Evolutionary conservation across 2,888 invertebrate species (phyloP).

Genomic region (Caenorhabditis sp.): DNA sequence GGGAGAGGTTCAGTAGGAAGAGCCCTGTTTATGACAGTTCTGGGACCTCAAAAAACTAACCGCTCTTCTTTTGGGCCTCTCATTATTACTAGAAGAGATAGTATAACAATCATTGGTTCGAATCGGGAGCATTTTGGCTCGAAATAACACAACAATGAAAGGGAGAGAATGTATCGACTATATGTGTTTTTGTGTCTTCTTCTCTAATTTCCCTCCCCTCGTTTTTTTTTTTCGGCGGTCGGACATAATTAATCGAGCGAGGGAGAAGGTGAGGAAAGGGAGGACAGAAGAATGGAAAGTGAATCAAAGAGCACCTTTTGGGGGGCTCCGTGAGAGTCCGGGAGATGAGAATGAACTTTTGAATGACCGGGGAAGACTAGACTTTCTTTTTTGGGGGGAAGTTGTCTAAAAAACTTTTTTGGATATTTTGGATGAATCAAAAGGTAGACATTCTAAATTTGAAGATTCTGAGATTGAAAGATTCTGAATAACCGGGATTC

Average conservation of each 20-base stretch:
- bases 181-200: background rate
- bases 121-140: slow-evolving; percentile 29
- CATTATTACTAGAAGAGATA: no score
- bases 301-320: background rate
- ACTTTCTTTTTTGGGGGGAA: no score
- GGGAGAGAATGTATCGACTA: background rate
- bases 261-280: background rate
- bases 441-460: no score
- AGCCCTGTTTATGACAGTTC: no score
- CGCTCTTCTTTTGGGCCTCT: background rate
- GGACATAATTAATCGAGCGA: slow-evolving; percentile 9
- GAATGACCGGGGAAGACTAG: background rate
- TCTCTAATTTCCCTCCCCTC: background rate
- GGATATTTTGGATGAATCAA: no score
- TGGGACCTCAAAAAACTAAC: background rate
- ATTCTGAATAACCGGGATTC: no score
- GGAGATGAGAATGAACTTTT: slow-evolving; percentile 4
- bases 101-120: slow-evolving; percentile 23
- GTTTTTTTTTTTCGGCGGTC: slow-evolving; percentile 1
- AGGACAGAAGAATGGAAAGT: background rate
- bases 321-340: background rate
- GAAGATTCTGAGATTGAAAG: no score
- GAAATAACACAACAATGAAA: background rate
- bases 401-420: no score
- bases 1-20: background rate